Evolutionary conservation across 2,888 invertebrate genomes (phyloP), one percentile per base, ranked within the genome.

Genomic region (Proisotoma minuta): DNA sequence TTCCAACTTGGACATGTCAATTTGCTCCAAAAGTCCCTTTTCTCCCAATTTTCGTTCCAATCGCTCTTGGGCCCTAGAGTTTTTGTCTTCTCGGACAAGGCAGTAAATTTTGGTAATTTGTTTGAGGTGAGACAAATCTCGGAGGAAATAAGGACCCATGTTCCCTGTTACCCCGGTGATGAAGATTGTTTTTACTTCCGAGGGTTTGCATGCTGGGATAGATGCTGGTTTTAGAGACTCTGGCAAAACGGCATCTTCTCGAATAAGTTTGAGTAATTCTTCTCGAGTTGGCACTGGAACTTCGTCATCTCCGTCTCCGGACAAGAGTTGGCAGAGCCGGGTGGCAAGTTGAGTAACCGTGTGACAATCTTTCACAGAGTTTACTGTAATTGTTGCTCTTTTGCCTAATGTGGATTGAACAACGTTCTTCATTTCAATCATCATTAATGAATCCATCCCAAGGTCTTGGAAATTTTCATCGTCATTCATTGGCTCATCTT

Each of bases 361-460:
- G 50, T 48, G 57, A 29, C 60, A 59, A 28, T 67, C 67, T 27
- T 60, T 39, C 1, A 67, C 48, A 12, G 64, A 54, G 40, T 28
- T 60, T 2, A 60, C 58, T 23, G 28, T 62, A 8, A 67, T 39
- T 0, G 53, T 52, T 15, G 57, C 58, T 12, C 60, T 26, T 2
- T 60, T 48, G 12, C 63, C 67, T 0, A 64, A n/a, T 12, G 63
- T 28, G 3, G 57, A 20, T 27, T 67, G 67, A 2, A 67, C 34
- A 1, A 56, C 59, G 27, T 67, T 67, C 28, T 61, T 63, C 22
- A 64, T 62, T 40, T 68, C 67, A 12, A 68, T 58, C 40, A 60
- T 53, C 67, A 68, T 68, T 10, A 68, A 27, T 0, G 60, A 60
- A 29, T 68, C 67, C 29, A 64, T 57, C 0, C 67, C 67, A 29